phyloP scores from a whole-genome alignment of 1,140 invertebrate genomes.

The Mercenaria mercenaria region DNA sequence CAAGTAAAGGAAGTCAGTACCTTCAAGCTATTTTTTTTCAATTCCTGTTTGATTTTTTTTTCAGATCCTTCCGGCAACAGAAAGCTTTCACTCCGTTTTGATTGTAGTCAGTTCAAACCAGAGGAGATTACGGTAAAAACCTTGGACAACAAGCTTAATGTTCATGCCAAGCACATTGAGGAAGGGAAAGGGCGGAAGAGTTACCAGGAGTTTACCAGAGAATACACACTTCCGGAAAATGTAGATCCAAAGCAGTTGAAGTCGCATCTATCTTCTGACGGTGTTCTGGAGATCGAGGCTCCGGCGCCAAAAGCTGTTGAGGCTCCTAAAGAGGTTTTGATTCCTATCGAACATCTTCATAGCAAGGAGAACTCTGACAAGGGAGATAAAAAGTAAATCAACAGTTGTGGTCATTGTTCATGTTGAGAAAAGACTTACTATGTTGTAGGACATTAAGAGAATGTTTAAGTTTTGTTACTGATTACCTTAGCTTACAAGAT shows the following conservation, averaged over 20 bases:
- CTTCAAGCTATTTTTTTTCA: too few species aligned
- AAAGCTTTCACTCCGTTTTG: slow-evolving; percentile 68
- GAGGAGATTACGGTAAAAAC: slow-evolving; percentile 72
- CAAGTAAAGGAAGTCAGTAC: too few species aligned
- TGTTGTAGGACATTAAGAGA: too few species aligned
- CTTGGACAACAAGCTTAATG: slow-evolving; percentile 55
- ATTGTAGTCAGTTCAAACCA: slow-evolving; percentile 70
- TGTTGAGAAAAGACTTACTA: too few species aligned
- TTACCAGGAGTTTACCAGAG: slow-evolving; percentile 67
- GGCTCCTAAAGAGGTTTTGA: slow-evolving; percentile 23
- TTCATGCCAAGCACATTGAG: slow-evolving; percentile 69
- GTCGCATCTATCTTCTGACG: slow-evolving; percentile 71
- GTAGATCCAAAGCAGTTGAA: slow-evolving; percentile 66
- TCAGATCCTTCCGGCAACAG: slow-evolving; percentile 42
- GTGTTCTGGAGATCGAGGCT: slow-evolving; percentile 73
- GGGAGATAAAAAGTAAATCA: too few species aligned
- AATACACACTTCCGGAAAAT: background rate
- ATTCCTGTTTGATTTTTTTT: too few species aligned
- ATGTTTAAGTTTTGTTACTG: too few species aligned
- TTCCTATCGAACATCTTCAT: slow-evolving; percentile 59
- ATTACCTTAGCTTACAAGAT: too few species aligned
- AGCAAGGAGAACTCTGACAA: too few species aligned
- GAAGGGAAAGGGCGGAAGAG: slow-evolving; percentile 43
- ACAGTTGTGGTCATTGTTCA: too few species aligned
- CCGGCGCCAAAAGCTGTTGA: slow-evolving; percentile 54